Percentiles rank a stretch among this genome's conserved stretches.
Evolutionary conservation across 2,888 invertebrate species (phyloP).

Genomic region (Volucella inanis): DNA sequence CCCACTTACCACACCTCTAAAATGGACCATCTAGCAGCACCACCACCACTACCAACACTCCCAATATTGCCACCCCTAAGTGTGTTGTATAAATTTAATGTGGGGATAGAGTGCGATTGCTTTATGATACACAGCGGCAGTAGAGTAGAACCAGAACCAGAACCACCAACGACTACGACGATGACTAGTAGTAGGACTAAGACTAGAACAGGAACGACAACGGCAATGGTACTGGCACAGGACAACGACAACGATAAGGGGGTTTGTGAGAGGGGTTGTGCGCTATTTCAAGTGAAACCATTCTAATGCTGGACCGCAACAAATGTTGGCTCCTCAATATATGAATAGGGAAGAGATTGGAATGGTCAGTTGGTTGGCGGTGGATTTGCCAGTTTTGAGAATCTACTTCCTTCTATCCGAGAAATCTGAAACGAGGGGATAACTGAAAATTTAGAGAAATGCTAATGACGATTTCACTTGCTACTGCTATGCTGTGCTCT

Average conservation of each 20-base stretch:
- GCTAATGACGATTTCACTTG: constrained; percentile 68
- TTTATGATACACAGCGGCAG: constrained; percentile 70
- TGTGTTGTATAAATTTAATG: constrained; percentile 75
- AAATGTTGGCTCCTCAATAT: constrained; percentile 53
- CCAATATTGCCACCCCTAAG: constrained; percentile 29
- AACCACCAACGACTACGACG: background rate
- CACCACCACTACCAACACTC: background rate
- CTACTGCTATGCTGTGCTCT: background rate
- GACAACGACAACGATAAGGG: constrained; percentile 56
- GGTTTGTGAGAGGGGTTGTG: constrained; percentile 54
- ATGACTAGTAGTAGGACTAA: constrained; percentile 14
- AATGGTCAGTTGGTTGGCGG: constrained; percentile 53
- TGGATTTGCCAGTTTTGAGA: constrained; percentile 56
- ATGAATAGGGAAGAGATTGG: constrained; percentile 37
- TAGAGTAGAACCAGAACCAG: constrained; percentile 37
- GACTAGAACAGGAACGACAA: constrained; percentile 6
- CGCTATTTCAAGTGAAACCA: constrained; percentile 62
- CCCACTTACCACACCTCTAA: constrained; percentile 37
- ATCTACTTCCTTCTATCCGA: constrained; percentile 24
- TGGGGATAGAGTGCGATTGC: constrained; percentile 75
- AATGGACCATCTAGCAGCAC: background rate
- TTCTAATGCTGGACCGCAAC: constrained; percentile 61
- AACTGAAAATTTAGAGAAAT: constrained; percentile 61
- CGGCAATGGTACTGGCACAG: constrained; percentile 33
- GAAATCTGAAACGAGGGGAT: constrained; percentile 12